These are phyloP conservation scores for Norana najaformis DNA, from an alignment of 2,888 invertebrate genomes.

Conservation along the genomic window DNA sequence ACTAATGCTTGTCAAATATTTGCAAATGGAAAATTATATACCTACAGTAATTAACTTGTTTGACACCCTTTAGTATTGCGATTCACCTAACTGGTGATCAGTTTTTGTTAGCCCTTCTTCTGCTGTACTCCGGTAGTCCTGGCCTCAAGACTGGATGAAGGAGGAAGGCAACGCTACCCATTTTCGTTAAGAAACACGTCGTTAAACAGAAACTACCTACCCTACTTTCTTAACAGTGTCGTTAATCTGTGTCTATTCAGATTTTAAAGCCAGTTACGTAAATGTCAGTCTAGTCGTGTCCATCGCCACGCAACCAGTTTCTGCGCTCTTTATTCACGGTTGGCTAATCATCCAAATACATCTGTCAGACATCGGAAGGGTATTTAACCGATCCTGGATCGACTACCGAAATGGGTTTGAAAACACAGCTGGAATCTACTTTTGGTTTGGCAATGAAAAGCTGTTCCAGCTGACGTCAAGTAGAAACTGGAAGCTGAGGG, in stretches of 20 bases:
- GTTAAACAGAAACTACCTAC: too few species aligned
- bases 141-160: too few species aligned
- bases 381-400: background rate
- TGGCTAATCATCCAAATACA: background rate
- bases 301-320: background rate
- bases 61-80: too few species aligned
- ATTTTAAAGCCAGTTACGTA: background rate
- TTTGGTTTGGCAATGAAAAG: slow-evolving; percentile 15
- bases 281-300: background rate
- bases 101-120: too few species aligned
- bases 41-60: too few species aligned
- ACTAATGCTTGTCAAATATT: too few species aligned
- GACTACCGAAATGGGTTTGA: background rate
- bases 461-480: background rate
- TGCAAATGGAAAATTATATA: too few species aligned
- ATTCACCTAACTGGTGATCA: too few species aligned
- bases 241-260: background rate
- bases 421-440: background rate
- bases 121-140: too few species aligned
- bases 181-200: background rate
- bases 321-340: background rate
- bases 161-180: too few species aligned
- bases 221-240: fast-evolving
- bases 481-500: background rate
- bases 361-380: background rate